Evolutionary conservation across 2,888 invertebrate genomes (phyloP).

Genomic region (Sthenelais limicola): DNA sequence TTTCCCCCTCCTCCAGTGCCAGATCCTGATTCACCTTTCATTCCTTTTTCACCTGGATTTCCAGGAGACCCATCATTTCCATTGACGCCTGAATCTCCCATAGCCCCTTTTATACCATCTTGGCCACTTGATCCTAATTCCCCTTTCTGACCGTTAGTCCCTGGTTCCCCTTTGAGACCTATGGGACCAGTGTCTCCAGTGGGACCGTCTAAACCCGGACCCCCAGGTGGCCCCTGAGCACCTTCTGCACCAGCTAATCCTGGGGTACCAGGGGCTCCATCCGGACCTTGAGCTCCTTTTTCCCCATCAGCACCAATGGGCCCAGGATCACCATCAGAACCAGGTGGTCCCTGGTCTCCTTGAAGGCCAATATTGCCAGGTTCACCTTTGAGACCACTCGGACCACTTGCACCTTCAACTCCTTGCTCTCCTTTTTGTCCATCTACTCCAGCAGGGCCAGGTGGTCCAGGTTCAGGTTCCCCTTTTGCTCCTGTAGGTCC

Average conservation of each 20-base stretch:
- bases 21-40: no score
- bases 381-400: no score
- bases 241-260: constrained; percentile 46
- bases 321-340: constrained; percentile 22
- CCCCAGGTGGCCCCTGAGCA: no score
- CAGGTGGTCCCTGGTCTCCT: neutral
- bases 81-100: neutral
- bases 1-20: no score
- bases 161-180: constrained; percentile 29
- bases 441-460: constrained; percentile 34
- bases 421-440: constrained; percentile 41
- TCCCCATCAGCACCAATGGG: constrained; percentile 3
- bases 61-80: constrained; percentile 35
- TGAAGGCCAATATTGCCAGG: neutral
- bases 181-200: constrained; percentile 40
- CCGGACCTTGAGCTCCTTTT: neutral
- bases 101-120: neutral
- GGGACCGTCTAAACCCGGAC: constrained; percentile 35
- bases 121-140: neutral
- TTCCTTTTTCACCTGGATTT: constrained; percentile 35
- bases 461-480: constrained; percentile 32
- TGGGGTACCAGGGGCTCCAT: constrained; percentile 22
- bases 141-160: neutral
- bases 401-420: neutral
- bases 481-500: constrained; percentile 44